Evolutionary conservation across 2,888 invertebrate genomes (phyloP), one percentile per base, ranked within the genome.

Genomic region (Sylvicola cinctus): DNA sequence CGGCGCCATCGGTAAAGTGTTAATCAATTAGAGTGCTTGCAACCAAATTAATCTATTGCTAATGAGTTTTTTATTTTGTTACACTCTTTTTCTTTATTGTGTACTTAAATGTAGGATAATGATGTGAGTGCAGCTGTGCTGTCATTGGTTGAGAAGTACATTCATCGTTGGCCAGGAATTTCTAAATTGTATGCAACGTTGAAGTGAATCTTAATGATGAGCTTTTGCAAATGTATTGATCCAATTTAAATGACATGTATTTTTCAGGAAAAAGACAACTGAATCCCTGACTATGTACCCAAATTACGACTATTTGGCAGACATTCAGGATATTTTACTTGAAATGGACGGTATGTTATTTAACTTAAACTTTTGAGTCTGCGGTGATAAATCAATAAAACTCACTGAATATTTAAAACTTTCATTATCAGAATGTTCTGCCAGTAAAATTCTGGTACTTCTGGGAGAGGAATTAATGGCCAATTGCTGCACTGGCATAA

Each of bases 381-480:
- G n/a, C n/a, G n/a, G n/a, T n/a, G n/a, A n/a, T n/a, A n/a, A n/a
- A n/a, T n/a, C n/a, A n/a, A n/a, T n/a, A n/a, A n/a, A n/a, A n/a
- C n/a, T n/a, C n/a, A n/a, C n/a, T n/a, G n/a, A n/a, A n/a, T n/a
- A n/a, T n/a, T n/a, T n/a, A n/a, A n/a, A n/a, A n/a, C n/a, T n/a
- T n/a, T n/a, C n/a, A n/a, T n/a, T n/a, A n/a, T n/a, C n/a, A 34
- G 54, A 70, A 47, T 63, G 51, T 2, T 58, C 55, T 56, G 50
- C 60, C 46, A 51, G 61, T 51, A 46, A 70, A 39, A 57, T 83
- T 50, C 63, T 84, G 53, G 76, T 78, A 42, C 65, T 71, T 50
- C 60, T 85, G 48, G 85, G 85, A 6, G 77, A 78, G 54, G 74
- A 79, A 59, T 61, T 84, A 54, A 77, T 84, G 45, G 61, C 66